A percentile compares a stretch with the other conserved stretches of the same genome.
Evolutionary conservation across 2,797 vertebrate genomes (phyloP).

Genomic region (Urophycis tenuis): DNA sequence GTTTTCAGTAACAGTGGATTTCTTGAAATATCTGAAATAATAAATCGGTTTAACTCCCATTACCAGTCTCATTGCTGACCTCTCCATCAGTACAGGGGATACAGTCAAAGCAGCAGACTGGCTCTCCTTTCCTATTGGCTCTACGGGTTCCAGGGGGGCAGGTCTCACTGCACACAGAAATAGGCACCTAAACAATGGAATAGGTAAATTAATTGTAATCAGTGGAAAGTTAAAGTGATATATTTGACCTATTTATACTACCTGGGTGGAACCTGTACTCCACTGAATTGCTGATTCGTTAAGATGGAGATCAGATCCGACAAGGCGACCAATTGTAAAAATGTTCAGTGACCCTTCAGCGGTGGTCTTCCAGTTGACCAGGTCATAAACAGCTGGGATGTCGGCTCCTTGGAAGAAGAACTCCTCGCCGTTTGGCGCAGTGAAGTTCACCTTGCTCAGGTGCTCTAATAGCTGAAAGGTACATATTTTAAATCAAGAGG

Average conservation of each 20-base stretch:
- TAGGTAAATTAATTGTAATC: neutral
- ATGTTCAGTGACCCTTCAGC: conserved; percentile 45
- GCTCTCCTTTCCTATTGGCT: conserved; percentile 43
- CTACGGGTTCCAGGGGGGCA: conserved; percentile 50
- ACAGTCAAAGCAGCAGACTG: conserved; percentile 56
- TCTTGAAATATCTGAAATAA: too few relatives aligned
- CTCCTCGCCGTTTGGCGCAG: conserved; percentile 59
- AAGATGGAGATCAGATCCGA: conserved; percentile 58
- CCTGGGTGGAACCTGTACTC: conserved; percentile 56
- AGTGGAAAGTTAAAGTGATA: neutral
- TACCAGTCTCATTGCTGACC: conserved; percentile 46
- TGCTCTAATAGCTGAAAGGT: conserved; percentile 57
- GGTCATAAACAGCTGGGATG: conserved; percentile 65
- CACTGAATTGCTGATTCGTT: conserved; percentile 66
- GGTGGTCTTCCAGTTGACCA: conserved; percentile 70
- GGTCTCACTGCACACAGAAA: conserved; percentile 41
- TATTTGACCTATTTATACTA: conserved; percentile 9
- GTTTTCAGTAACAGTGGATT: too few relatives aligned
- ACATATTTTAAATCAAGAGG: neutral
- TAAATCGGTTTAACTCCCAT: neutral
- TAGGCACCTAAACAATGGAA: conserved; percentile 46
- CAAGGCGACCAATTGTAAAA: conserved; percentile 57
- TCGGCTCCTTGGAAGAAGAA: conserved; percentile 65
- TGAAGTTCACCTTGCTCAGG: conserved; percentile 59
- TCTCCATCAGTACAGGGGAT: conserved; percentile 49